These are phyloP conservation scores for Theropithecus gelada DNA, from an alignment of 2,113 vertebrate species.

Conservation along the genomic window DNA sequence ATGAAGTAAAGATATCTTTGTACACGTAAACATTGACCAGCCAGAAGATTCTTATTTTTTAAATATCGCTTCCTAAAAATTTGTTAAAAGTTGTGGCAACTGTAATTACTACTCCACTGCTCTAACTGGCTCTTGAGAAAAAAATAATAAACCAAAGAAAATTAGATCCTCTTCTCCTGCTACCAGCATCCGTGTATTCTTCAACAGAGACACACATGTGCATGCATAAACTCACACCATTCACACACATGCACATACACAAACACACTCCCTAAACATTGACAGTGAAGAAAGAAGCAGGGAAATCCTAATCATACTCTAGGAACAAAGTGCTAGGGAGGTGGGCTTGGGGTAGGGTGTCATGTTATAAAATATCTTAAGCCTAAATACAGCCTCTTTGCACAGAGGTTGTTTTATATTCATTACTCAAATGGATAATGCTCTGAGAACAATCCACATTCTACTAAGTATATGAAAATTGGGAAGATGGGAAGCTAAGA, in stretches of 20 bases:
- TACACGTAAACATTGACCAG: not conserved
- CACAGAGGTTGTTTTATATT: not conserved
- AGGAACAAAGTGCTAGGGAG: not conserved
- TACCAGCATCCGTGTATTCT: not conserved
- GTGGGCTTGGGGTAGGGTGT: rapidly evolving
- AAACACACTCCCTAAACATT: not conserved
- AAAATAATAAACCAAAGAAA: not conserved
- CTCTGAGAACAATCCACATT: not conserved
- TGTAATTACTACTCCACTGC: not conserved
- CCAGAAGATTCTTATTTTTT: not conserved
- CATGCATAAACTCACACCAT: not conserved
- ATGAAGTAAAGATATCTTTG: not conserved
- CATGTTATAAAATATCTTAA: not conserved
- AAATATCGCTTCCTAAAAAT: not conserved
- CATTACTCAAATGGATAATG: not conserved
- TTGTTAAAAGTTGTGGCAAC: not conserved
- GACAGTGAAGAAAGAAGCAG: not conserved
- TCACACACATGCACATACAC: not conserved
- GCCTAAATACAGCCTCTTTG: not conserved
- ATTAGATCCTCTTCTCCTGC: not conserved
- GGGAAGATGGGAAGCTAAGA: not conserved
- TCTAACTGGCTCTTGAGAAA: not conserved
- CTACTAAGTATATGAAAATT: not conserved
- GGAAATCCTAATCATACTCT: not conserved
- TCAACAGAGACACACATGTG: not conserved